phyloP scores from a whole-genome alignment of 2,888 invertebrate species.

The Halocaridina rubra region DNA sequence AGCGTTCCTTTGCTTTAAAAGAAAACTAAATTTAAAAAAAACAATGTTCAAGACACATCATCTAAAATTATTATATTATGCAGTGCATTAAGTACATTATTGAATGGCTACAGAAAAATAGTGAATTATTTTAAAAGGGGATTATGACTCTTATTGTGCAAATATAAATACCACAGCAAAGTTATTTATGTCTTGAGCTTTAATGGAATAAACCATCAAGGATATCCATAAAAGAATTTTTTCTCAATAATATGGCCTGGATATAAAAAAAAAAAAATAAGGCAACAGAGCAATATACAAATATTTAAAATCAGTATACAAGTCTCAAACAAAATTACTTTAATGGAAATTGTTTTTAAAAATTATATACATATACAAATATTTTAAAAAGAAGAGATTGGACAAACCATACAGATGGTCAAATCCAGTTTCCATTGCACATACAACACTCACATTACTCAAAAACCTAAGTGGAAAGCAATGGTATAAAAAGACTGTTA shows the following conservation, averaged over 20 bases:
- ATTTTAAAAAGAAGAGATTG: conserved; percentile 4
- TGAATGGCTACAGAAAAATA: not conserved
- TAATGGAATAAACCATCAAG: too few relatives aligned
- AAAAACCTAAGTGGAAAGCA: conserved; percentile 32
- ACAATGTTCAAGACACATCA: too few relatives aligned
- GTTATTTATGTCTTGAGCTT: too few relatives aligned
- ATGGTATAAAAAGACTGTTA: conserved; percentile 51
- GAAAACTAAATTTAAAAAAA: too few relatives aligned
- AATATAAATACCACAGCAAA: too few relatives aligned
- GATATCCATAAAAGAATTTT: too few relatives aligned
- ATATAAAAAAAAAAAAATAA: conserved; percentile 27
- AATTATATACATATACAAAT: not conserved
- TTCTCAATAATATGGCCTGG: too few relatives aligned
- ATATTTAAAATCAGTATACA: too few relatives aligned
- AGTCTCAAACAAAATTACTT: too few relatives aligned
- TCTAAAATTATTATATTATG: not conserved
- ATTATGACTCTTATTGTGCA: not conserved
- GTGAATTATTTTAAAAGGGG: not conserved
- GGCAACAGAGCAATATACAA: not conserved
- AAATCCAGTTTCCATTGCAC: conserved; percentile 35
- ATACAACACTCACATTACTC: conserved; percentile 10
- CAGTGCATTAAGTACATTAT: not conserved
- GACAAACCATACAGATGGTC: not conserved
- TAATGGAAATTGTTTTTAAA: not conserved
- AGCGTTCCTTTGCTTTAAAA: too few relatives aligned